phyloP scores from a whole-genome alignment of 2,888 invertebrate species.

The Ypsolopha scabrella region DNA sequence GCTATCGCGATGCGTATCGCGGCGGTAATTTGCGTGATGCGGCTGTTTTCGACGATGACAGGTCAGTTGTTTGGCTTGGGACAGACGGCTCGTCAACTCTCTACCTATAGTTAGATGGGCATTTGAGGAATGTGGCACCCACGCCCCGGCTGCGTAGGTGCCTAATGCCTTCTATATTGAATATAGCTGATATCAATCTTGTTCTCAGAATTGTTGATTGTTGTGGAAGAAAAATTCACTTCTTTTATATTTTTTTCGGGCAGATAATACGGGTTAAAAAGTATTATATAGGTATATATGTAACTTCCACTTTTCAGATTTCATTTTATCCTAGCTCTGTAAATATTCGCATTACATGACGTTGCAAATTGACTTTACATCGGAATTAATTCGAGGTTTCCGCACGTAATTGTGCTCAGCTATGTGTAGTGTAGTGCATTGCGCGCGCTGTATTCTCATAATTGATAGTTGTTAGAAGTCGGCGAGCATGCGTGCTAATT shows the following conservation, averaged over 20 bases:
- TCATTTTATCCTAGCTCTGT: too few relatives aligned
- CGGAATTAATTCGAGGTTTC: conserved; percentile 1
- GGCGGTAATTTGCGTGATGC: conserved; percentile 56
- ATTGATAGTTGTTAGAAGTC: conserved; percentile 14
- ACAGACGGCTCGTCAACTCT: conserved; percentile 31
- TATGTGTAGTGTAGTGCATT: conserved; percentile 1
- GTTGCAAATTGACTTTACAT: conserved; percentile 12
- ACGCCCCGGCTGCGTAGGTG: conserved; percentile 29
- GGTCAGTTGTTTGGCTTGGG: conserved; percentile 15
- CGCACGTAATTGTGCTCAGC: not conserved
- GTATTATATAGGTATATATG: too few relatives aligned
- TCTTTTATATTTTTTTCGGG: too few relatives aligned
- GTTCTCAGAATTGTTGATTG: conserved; percentile 37
- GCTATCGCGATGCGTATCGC: conserved; percentile 35
- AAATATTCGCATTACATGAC: too few relatives aligned
- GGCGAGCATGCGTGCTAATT: conserved; percentile 48
- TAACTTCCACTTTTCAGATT: too few relatives aligned
- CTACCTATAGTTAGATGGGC: conserved; percentile 40
- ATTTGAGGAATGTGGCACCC: conserved; percentile 47
- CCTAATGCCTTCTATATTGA: conserved; percentile 57
- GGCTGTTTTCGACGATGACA: conserved; percentile 51
- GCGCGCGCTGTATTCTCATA: conserved; percentile 11
- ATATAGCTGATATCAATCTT: conserved; percentile 45
- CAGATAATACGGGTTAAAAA: too few relatives aligned
- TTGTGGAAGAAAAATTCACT: conserved; percentile 23